Conservation (phyloP, 2,888 invertebrate species). For the Lottia gigantea region DNA sequence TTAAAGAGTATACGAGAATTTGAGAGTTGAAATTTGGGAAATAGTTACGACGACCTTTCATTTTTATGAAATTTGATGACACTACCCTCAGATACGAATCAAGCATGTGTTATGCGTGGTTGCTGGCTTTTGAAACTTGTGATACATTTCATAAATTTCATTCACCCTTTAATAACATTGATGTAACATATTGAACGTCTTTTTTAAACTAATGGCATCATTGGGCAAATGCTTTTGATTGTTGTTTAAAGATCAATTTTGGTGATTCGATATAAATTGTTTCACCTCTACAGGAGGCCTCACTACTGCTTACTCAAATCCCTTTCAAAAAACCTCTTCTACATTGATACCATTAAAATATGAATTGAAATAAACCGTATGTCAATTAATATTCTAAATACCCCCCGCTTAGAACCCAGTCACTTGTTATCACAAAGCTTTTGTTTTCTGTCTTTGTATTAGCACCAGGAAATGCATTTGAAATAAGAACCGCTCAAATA, state of each 20-base stretch:
- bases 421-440: conserved; percentile 24
- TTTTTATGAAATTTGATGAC: too few species aligned
- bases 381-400: conserved; percentile 30
- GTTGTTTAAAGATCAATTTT: neutral
- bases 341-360: conserved; percentile 9
- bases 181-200: neutral
- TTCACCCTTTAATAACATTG: too few species aligned
- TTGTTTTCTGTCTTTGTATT: conserved; percentile 25
- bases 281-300: neutral
- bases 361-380: conserved; percentile 31
- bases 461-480: conserved; percentile 26
- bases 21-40: too few species aligned
- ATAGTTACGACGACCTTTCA: too few species aligned
- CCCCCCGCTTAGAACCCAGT: conserved; percentile 27
- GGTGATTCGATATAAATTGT: conserved; percentile 1
- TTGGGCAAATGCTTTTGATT: neutral
- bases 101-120: too few species aligned
- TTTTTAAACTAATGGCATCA: conserved; percentile 10
- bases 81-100: too few species aligned
- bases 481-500: conserved; percentile 22
- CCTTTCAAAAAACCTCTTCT: neutral
- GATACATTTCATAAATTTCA: too few species aligned
- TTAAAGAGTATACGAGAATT: neutral
- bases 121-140: too few species aligned
- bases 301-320: neutral